phyloP scores from a whole-genome alignment of 2,888 invertebrate genomes.

The Conistra vaccinii region DNA sequence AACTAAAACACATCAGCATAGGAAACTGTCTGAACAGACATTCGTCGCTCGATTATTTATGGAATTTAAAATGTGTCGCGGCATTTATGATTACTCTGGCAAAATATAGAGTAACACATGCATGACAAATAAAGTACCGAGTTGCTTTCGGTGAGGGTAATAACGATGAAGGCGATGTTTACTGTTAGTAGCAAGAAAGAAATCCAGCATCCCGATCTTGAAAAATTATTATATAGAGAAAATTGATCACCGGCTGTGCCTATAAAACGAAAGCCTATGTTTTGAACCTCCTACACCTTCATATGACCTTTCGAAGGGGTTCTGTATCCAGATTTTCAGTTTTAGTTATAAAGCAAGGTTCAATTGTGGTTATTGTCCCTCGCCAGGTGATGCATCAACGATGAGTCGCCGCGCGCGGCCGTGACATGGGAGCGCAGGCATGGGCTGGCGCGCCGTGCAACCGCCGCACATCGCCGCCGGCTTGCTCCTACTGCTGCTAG shows the following conservation, averaged over 20 bases:
- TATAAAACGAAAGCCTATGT: neutral
- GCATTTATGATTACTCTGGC: slow-evolving; percentile 44
- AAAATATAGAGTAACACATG: slow-evolving; percentile 51
- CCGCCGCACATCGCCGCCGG: slow-evolving; percentile 92
- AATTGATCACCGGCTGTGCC: neutral
- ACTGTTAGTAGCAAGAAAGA: neutral
- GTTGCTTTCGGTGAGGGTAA: neutral
- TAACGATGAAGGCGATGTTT: too few species aligned
- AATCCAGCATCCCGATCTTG: neutral
- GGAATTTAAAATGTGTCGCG: slow-evolving; percentile 49
- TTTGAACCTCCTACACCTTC: neutral
- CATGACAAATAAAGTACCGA: slow-evolving; percentile 25
- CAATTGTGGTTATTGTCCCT: slow-evolving; percentile 18
- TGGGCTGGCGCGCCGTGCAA: slow-evolving; percentile 97
- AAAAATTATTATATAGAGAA: neutral
- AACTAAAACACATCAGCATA: slow-evolving; percentile 53
- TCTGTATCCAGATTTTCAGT: neutral
- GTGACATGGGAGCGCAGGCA: slow-evolving; percentile 96
- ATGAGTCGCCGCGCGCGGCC: slow-evolving; percentile 94
- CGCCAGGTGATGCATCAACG: slow-evolving; percentile 92
- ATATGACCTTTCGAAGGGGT: neutral
- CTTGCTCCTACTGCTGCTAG: slow-evolving; percentile 90
- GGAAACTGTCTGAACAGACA: slow-evolving; percentile 40
- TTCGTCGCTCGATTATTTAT: slow-evolving; percentile 59
- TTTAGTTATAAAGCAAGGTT: neutral